phyloP scores from a whole-genome alignment of 2,113 vertebrate species.

The Hymenochirus boettgeri region DNA sequence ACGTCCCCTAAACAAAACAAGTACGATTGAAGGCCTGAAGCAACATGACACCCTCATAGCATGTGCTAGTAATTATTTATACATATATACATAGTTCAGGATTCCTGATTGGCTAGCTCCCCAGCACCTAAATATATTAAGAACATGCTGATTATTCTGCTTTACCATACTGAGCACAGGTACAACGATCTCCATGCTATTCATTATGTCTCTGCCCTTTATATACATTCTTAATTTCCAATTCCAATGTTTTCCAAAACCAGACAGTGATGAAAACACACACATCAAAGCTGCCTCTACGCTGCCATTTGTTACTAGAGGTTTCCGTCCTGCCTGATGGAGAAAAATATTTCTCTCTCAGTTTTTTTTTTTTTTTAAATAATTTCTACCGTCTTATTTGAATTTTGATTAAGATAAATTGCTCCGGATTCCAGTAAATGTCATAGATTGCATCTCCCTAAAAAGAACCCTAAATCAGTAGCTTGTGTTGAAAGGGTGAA shows the following conservation, averaged over 20 bases:
- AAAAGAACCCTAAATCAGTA: no score
- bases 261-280: slow-evolving; percentile 30
- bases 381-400: slow-evolving; percentile 4
- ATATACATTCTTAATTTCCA: slow-evolving; percentile 35
- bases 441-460: not conserved
- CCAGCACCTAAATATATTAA: not conserved
- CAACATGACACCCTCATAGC: not conserved
- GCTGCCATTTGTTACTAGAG: slow-evolving; percentile 17
- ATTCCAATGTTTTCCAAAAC: slow-evolving; percentile 36
- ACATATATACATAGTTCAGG: no score
- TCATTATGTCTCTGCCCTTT: slow-evolving; percentile 18
- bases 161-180: slow-evolving; percentile 5
- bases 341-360: slow-evolving; percentile 2
- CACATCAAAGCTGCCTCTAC: slow-evolving; percentile 4
- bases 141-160: slow-evolving; percentile 1
- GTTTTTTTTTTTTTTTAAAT: no score
- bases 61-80: not conserved
- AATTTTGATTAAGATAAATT: slow-evolving; percentile 20
- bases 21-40: no score
- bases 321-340: not conserved
- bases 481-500: no score
- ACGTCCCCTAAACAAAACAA: no score
- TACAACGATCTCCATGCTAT: slow-evolving; percentile 5
- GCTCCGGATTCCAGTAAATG: not conserved
- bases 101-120: not conserved